Evolutionary conservation across 2,888 invertebrate genomes (phyloP).

Genomic region (Tetheella fluctuosa): DNA sequence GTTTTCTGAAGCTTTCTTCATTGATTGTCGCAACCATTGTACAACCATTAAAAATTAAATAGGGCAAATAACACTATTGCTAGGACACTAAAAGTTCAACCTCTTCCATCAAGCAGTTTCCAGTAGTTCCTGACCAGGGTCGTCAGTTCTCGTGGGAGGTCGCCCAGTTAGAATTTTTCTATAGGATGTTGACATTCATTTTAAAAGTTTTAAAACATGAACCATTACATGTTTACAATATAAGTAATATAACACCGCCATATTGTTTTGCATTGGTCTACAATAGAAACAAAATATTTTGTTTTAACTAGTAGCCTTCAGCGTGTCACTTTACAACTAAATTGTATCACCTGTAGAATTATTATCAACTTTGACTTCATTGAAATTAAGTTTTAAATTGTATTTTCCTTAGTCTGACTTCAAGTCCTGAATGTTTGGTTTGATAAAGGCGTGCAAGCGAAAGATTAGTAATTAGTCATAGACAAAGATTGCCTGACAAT

Average conservation of each 20-base stretch:
- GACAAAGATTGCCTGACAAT: constrained; percentile 54
- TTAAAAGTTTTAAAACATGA: constrained; percentile 3
- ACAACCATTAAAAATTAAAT: too few relatives aligned
- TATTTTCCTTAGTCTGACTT: constrained; percentile 16
- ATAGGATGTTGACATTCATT: background rate
- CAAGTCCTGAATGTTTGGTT: constrained; percentile 17
- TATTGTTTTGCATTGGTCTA: constrained; percentile 47
- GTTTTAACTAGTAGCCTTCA: constrained; percentile 47
- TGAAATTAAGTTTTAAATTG: constrained; percentile 26
- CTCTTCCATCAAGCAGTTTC: background rate
- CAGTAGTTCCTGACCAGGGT: background rate
- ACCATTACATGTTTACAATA: background rate
- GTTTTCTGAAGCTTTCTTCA: background rate
- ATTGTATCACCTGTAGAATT: background rate
- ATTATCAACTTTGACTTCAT: constrained; percentile 21
- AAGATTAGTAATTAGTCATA: constrained; percentile 54
- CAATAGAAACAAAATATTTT: constrained; percentile 55
- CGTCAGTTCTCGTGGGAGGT: background rate
- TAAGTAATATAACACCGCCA: constrained; percentile 32
- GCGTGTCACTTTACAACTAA: constrained; percentile 42
- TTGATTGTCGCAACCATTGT: background rate
- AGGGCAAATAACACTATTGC: too few relatives aligned
- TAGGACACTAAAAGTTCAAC: background rate
- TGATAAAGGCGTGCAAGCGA: constrained; percentile 24
- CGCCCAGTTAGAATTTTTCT: background rate